These are phyloP conservation scores for Embidobia sp. DNA, from an alignment of 2,888 invertebrate genomes.

Conservation along the genomic window DNA sequence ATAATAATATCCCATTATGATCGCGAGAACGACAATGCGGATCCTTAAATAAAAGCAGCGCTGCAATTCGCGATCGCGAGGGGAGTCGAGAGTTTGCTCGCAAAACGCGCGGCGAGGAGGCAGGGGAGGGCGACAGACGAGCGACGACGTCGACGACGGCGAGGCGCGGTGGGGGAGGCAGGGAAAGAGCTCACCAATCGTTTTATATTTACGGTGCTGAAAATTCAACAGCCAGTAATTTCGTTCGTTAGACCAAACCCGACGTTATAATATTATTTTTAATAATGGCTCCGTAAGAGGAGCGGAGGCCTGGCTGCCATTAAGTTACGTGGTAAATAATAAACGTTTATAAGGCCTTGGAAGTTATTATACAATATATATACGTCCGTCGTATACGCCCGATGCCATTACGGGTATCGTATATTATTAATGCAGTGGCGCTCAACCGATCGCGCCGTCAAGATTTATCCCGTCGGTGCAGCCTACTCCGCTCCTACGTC, in stretches of 20 bases:
- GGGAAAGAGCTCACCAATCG: conserved; percentile 60
- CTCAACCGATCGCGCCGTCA: conserved; percentile 73
- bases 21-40: conserved; percentile 65
- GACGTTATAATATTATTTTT: conserved; percentile 79
- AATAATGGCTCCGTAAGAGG: conserved; percentile 76
- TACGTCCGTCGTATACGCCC: conserved; percentile 76
- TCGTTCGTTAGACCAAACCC: conserved; percentile 71
- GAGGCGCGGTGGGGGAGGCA: conserved; percentile 23
- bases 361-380: conserved; percentile 81
- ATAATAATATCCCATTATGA: conserved; percentile 65
- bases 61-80: conserved; percentile 65
- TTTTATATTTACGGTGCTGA: conserved; percentile 65
- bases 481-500: background rate
- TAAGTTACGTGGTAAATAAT: conserved; percentile 81
- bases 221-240: conserved; percentile 71
- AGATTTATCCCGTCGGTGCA: conserved; percentile 32
- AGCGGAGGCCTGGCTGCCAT: conserved; percentile 78
- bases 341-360: conserved; percentile 82
- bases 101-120: conserved; percentile 1
- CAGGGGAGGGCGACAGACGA: conserved; percentile 8
- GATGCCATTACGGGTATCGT: conserved; percentile 81
- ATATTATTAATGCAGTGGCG: conserved; percentile 81
- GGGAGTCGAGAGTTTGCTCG: conserved; percentile 63
- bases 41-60: conserved; percentile 65
- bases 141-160: conserved; percentile 13